These are phyloP conservation scores for Lutjanus campechanus DNA, from an alignment of 2,797 vertebrate species.

Conservation along the genomic window DNA sequence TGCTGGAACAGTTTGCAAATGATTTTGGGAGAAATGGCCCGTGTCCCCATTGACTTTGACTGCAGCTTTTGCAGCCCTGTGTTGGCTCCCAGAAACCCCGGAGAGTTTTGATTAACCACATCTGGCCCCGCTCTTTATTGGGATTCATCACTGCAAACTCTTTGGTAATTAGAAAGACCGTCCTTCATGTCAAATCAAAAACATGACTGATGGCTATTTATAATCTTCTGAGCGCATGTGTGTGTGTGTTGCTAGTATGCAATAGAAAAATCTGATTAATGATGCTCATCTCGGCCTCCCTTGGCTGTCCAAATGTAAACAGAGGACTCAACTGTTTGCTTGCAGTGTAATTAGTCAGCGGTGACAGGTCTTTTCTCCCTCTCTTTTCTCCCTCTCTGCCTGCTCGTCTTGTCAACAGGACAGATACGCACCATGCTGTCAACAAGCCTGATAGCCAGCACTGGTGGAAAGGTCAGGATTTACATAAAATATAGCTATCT, in stretches of 20 bases:
- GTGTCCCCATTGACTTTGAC: constrained; percentile 68
- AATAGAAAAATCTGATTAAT: constrained; percentile 81
- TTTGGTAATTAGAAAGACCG: constrained; percentile 75
- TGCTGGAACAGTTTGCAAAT: constrained; percentile 55
- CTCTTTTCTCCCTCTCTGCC: constrained; percentile 56
- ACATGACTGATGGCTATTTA: constrained; percentile 79
- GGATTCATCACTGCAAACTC: constrained; percentile 75
- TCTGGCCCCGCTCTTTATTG: constrained; percentile 70
- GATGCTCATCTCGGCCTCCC: constrained; percentile 76
- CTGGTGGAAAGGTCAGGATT: constrained; percentile 80
- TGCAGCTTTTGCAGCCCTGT: constrained; percentile 43
- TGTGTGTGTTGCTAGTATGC: constrained; percentile 48
- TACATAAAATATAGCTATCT: constrained; percentile 81
- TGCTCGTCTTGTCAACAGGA: constrained; percentile 76
- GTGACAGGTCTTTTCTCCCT: constrained; percentile 75
- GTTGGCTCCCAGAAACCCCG: constrained; percentile 38
- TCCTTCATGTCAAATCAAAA: constrained; percentile 78
- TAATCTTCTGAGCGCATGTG: constrained; percentile 62
- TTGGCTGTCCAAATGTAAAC: constrained; percentile 81
- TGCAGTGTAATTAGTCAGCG: constrained; percentile 81
- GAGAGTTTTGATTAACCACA: constrained; percentile 73
- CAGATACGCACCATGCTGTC: constrained; percentile 76
- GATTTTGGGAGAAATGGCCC: constrained; percentile 52
- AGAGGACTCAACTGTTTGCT: constrained; percentile 81
- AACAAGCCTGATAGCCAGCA: constrained; percentile 77